These are phyloP conservation scores for Agelas oroides DNA, from an alignment of 37 sponge, comb jelly and placozoan genomes.

Conservation along the genomic window DNA sequence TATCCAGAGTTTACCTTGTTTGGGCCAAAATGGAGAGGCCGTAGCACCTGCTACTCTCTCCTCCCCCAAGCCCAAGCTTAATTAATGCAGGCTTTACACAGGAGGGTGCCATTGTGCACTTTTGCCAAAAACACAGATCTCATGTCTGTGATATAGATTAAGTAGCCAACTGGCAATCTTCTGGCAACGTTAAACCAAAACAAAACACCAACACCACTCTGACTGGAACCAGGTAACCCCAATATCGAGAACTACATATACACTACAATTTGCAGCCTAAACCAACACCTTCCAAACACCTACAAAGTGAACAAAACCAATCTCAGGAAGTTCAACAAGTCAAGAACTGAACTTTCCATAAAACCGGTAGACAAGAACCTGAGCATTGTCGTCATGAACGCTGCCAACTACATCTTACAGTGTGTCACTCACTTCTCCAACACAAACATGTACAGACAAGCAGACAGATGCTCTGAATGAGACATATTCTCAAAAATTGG, in stretches of 20 bases:
- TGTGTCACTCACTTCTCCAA: neutral
- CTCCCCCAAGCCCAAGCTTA: too few species aligned
- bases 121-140: too few species aligned
- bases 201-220: neutral
- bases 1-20: too few species aligned
- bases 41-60: too few species aligned
- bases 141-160: too few species aligned
- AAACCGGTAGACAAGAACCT: slow-evolving; percentile 40
- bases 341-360: neutral
- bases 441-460: slow-evolving; percentile 7
- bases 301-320: neutral
- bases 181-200: neutral
- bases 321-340: neutral
- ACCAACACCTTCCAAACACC: neutral
- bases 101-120: too few species aligned
- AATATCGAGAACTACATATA: slow-evolving; percentile 6
- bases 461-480: too few species aligned
- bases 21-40: too few species aligned
- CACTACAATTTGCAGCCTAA: neutral
- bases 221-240: neutral
- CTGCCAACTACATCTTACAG: slow-evolving; percentile 4
- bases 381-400: slow-evolving; percentile 24
- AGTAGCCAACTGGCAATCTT: too few species aligned
- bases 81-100: too few species aligned
- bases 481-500: slow-evolving; percentile 27